Evolutionary conservation across 2,113 vertebrate species (phyloP).

Genomic region (Columbina picui): DNA sequence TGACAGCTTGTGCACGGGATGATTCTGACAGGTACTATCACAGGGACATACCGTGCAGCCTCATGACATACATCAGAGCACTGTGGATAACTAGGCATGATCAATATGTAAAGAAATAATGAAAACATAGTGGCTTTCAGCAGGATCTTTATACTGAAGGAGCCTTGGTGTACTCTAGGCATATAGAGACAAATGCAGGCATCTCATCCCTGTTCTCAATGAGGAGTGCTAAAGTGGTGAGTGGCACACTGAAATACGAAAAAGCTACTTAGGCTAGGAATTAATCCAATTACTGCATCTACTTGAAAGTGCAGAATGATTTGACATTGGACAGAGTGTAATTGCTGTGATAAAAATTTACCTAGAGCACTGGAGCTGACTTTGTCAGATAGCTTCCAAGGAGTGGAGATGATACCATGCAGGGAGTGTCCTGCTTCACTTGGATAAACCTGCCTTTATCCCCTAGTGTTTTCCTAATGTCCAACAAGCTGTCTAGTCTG

Average conservation of each 20-base stretch:
- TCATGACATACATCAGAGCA: background rate
- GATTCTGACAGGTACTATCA: slow-evolving; percentile 12
- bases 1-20: slow-evolving; percentile 16
- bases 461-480: background rate
- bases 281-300: background rate
- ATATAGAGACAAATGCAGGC: background rate
- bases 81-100: background rate
- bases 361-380: background rate
- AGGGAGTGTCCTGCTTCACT: background rate
- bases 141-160: background rate
- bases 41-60: background rate
- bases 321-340: background rate
- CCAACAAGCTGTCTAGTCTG: background rate
- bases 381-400: background rate
- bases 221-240: background rate
- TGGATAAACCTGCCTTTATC: background rate
- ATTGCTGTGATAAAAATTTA: background rate
- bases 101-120: background rate
- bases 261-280: background rate
- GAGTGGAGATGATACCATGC: background rate
- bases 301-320: background rate
- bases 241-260: background rate
- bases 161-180: background rate
- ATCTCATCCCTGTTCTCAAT: background rate
- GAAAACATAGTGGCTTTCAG: background rate